Evolutionary conservation across 2,797 vertebrate genomes (phyloP), one percentile per base, ranked within the genome.

Genomic region (Oryzias sinensis): DNA sequence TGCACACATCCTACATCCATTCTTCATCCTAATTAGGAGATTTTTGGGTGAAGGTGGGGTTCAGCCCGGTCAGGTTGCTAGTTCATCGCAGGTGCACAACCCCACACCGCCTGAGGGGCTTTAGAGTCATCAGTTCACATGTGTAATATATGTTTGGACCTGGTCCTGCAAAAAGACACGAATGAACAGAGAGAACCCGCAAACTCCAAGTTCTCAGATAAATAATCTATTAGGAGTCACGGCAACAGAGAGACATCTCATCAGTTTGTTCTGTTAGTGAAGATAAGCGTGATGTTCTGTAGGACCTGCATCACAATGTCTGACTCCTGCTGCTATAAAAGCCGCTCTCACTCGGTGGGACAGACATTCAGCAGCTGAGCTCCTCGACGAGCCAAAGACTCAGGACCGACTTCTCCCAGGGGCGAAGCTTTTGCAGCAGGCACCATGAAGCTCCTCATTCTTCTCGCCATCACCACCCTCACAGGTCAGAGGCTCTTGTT

Each of bases 391-490:
- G 33, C 33, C 11, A 11, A 37, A 37, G 9, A 11, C 33, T 9
- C 9, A 37, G 33, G 33, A 37, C 33, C 2, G 33, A 37, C 9
- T 37, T 37, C 33, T 37, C 9, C 33, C 33, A 37, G 29, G 29
- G 29, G 8, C 29, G 7, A 1, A 33, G 8, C 29, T 33, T 33
- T 9, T 33, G 33, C 37, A 0, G 44, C 62, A 71, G 6, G 43
- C 22, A 53, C 41, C 82, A 92, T 93, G 89, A 91, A 88, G 87
- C 33, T 87, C 67, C 46, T 90, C 0, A 14, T 77, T 9, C 62
- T 91, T 13, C 68, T 91, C 37, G 58, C 48, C 25, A 42, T 91
- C 14, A 62, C 76, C 4, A 59, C 77, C 46, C 82, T 90, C 40
- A 53, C 81, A 5, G 87, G 90, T 92, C 37, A 87, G 49, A 58